Base-by-base conservation (phyloP, 2,113 vertebrate species). In the Odontesthes bonariensis region DNA sequence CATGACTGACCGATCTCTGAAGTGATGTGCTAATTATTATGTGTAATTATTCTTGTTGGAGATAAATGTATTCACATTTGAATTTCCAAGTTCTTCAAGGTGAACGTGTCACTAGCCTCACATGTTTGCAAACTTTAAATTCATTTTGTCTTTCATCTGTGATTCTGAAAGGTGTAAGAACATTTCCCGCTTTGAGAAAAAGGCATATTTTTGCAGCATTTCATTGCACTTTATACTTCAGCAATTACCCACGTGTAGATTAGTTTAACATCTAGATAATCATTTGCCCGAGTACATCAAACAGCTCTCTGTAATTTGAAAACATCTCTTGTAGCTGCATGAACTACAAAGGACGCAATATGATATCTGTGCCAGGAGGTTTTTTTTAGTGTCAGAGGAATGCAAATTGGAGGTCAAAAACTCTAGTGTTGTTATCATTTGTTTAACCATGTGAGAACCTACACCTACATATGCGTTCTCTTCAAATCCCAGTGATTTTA, bases 261-360 rank as follows among this genome's bases (percentile, higher is more conserved):
- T 49, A 63, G 23, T 46, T 11, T 47, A 47, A 63, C 42, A 47
- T 63, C 42, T 46, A 47, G 42, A 63, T 46, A 31, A 47, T 31
- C 23, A 19, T 17, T 61, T 46, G 7, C 22, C 44, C 16, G 59
- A 20, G 22, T 27, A 20, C 22, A 47, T 63, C 16, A 63, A 47
- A 46, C 60, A 31, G 14, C 23, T 27, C 22, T 9, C 42, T 12
- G 40, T 9, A 63, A 17, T 16, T 27, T 46, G 59, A 61, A 46
- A 40, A 23, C 40, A 17, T 13, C 22, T 17, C 14, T 61, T 61
- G 38, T 61, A 27, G 20, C 40, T 27, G 35, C n/a, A 23, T 61
- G 35, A 61, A 61, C 38, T 44, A 61, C 40, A 61, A 44, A 52
- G 31, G 46, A 20, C 19, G 10, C 7, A 8, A 22, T 20, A n/a